phyloP scores from a whole-genome alignment of 2,797 vertebrate species.

The Sciaenops ocellatus region DNA sequence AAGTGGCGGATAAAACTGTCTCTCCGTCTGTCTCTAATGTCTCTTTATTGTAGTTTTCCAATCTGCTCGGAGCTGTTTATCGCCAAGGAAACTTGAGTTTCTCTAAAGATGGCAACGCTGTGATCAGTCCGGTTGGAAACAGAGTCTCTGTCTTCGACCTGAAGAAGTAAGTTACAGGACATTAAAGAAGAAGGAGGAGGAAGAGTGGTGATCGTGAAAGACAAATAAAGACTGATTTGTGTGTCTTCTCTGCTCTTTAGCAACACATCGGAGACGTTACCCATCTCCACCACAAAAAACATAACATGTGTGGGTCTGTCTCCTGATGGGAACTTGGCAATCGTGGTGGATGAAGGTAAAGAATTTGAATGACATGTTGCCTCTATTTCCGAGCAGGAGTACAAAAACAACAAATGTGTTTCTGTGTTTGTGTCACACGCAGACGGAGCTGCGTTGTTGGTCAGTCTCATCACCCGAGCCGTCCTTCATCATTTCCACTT shows the following conservation, averaged over 20 bases:
- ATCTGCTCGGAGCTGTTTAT: constrained; percentile 94
- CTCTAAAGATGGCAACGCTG: constrained; percentile 90
- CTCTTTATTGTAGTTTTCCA: constrained; percentile 89
- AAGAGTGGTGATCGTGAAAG: background rate
- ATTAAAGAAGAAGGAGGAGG: no score
- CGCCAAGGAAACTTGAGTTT: constrained; percentile 93
- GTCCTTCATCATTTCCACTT: constrained; percentile 94
- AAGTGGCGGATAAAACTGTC: no score
- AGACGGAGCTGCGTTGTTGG: constrained; percentile 92
- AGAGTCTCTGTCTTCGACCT: constrained; percentile 93
- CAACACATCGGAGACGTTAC: constrained; percentile 94
- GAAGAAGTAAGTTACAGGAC: constrained; percentile 87
- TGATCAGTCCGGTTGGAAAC: constrained; percentile 96
- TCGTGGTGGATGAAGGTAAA: constrained; percentile 96
- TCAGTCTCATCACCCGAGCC: constrained; percentile 91
- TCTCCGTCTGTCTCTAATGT: background rate
- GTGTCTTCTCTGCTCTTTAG: constrained; percentile 73
- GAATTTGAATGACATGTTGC: background rate
- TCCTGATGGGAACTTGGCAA: constrained; percentile 90
- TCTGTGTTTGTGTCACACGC: constrained; percentile 45
- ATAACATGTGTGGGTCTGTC: constrained; percentile 93
- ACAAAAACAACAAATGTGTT: background rate
- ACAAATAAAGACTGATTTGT: background rate
- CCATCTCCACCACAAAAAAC: constrained; percentile 91
- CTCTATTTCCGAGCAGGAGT: background rate